phyloP scores from a whole-genome alignment of 2,113 vertebrate species.

The Oryzias celebensis region DNA sequence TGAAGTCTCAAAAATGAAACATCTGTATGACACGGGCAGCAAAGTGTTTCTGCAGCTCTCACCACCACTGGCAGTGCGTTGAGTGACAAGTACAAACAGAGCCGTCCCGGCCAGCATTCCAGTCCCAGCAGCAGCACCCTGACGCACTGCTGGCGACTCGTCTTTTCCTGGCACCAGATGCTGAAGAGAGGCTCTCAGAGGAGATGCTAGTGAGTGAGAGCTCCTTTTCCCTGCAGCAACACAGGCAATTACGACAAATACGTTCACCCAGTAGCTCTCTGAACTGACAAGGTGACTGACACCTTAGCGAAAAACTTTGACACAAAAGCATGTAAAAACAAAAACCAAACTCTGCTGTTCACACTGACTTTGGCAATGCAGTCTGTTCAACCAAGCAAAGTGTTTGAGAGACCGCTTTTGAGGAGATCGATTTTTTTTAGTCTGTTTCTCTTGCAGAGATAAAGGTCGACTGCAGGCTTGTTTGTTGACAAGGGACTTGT shows the following conservation, averaged over 20 bases:
- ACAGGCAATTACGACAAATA: slow-evolving; percentile 32
- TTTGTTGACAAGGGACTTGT: slow-evolving; percentile 49
- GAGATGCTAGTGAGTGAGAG: slow-evolving; percentile 36
- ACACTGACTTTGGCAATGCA: slow-evolving; percentile 30
- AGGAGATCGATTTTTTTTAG: slow-evolving; percentile 21
- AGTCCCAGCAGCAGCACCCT: slow-evolving; percentile 41
- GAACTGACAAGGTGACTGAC: slow-evolving; percentile 35
- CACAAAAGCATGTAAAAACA: slow-evolving; percentile 40
- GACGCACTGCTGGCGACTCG: slow-evolving; percentile 47
- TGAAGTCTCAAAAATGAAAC: slow-evolving; percentile 68
- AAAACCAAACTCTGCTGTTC: slow-evolving; percentile 1
- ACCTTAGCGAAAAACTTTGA: slow-evolving; percentile 33
- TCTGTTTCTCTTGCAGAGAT: slow-evolving; percentile 41
- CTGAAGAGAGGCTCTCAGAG: slow-evolving; percentile 34
- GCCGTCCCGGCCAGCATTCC: slow-evolving; percentile 51
- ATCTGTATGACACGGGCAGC: slow-evolving; percentile 65
- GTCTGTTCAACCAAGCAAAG: slow-evolving; percentile 28
- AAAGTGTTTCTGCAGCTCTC: slow-evolving; percentile 68
- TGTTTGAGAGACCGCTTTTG: slow-evolving; percentile 11
- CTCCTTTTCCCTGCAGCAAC: slow-evolving; percentile 25
- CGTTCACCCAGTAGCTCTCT: slow-evolving; percentile 13
- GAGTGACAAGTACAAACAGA: slow-evolving; percentile 79
- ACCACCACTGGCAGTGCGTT: slow-evolving; percentile 48
- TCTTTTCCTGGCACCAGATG: slow-evolving; percentile 30
- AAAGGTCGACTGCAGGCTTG: slow-evolving; percentile 47